Conservation (phyloP, 2,888 invertebrate species). For the Hypomecis punctinalis region DNA sequence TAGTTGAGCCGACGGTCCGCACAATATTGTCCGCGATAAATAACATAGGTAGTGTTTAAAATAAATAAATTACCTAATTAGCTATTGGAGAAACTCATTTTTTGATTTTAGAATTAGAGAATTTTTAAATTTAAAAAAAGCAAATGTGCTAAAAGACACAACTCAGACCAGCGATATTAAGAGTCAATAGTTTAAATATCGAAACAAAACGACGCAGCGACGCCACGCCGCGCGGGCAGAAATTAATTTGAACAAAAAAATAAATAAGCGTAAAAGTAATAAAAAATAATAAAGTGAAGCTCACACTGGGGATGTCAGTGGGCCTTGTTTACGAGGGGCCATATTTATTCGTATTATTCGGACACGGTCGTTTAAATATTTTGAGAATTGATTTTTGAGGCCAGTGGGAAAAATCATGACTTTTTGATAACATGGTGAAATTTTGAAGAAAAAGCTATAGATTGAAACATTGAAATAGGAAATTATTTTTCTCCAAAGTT, state of each 20-base stretch:
- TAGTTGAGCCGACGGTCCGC: no score
- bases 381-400: slow-evolving; percentile 48
- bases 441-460: neutral
- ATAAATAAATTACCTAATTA: no score
- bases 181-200: slow-evolving; percentile 64
- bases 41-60: no score
- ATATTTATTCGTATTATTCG: slow-evolving; percentile 67
- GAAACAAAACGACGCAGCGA: slow-evolving; percentile 53
- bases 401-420: neutral
- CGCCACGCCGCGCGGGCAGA: slow-evolving; percentile 52
- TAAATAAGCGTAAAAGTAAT: slow-evolving; percentile 35
- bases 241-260: slow-evolving; percentile 63
- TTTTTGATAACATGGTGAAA: no score
- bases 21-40: no score
- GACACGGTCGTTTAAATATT: slow-evolving; percentile 51
- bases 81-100: no score
- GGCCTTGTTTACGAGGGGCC: slow-evolving; percentile 61
- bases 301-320: slow-evolving; percentile 60
- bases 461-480: no score
- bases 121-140: no score
- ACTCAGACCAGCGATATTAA: neutral
- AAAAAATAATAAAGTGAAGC: slow-evolving; percentile 51
- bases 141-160: no score
- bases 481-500: no score
- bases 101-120: no score